A percentile compares a stretch with the other conserved stretches of the same genome.
phyloP scores from a whole-genome alignment of 2,113 vertebrate genomes.

The Sclerurus mexicanus region DNA sequence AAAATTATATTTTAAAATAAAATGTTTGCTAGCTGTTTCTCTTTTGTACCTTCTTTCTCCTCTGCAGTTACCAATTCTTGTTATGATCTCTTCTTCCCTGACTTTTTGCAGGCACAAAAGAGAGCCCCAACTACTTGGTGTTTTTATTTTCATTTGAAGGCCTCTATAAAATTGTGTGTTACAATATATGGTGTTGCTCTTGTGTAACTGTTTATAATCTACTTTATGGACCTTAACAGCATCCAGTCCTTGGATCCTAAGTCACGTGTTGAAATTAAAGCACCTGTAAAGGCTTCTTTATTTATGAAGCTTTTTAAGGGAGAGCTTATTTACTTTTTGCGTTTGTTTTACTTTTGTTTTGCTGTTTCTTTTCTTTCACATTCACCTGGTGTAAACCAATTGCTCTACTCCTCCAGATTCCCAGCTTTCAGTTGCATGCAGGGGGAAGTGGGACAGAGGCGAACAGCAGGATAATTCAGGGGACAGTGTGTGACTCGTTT shows the following conservation, averaged over 20 bases:
- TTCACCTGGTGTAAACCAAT: background rate
- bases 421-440: background rate
- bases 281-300: background rate
- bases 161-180: constrained; percentile 1
- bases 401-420: background rate
- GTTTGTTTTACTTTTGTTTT: background rate
- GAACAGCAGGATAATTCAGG: background rate
- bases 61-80: background rate
- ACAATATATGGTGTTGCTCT: background rate
- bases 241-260: background rate
- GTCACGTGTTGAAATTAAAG: constrained; percentile 9
- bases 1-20: background rate
- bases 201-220: constrained; percentile 58
- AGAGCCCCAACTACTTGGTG: background rate
- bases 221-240: constrained; percentile 48
- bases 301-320: background rate
- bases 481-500: background rate
- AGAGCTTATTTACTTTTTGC: background rate
- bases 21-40: background rate
- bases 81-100: background rate
- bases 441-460: background rate
- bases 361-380: background rate
- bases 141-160: constrained; percentile 42
- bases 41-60: background rate
- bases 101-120: background rate